Evolutionary conservation across 2,113 vertebrate genomes (phyloP).

Genomic region (Urocolius indicus): DNA sequence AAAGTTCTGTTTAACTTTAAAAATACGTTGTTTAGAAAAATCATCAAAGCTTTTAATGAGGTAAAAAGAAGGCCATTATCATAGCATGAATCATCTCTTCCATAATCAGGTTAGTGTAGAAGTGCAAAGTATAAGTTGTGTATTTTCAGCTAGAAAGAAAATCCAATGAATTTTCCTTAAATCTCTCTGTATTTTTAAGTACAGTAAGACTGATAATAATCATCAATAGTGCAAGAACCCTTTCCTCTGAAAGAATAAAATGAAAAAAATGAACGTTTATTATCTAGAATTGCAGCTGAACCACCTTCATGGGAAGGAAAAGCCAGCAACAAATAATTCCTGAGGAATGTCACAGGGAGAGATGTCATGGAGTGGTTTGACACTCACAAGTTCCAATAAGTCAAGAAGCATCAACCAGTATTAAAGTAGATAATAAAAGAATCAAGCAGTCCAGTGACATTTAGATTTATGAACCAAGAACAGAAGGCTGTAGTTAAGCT

Average conservation of each 20-base stretch:
- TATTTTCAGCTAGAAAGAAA: background rate
- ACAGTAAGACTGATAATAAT: background rate
- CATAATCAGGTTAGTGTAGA: background rate
- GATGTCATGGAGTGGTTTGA: background rate
- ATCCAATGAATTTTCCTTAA: background rate
- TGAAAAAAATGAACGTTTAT: background rate
- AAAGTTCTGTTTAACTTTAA: background rate
- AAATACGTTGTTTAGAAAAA: background rate
- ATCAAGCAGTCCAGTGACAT: background rate
- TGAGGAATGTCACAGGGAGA: background rate
- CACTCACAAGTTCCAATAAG: conserved; percentile 24
- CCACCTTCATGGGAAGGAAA: accelerated
- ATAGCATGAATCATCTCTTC: background rate
- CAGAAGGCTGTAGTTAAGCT: background rate
- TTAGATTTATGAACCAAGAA: conserved; percentile 2
- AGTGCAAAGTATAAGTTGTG: background rate
- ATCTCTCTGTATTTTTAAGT: background rate
- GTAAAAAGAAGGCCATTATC: background rate
- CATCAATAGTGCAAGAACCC: background rate
- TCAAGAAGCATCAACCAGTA: background rate
- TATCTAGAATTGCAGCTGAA: background rate
- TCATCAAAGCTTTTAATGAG: background rate
- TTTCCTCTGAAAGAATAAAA: background rate
- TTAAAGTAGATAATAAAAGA: conserved; percentile 22
- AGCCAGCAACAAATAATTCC: background rate